Evolutionary conservation across 2,888 invertebrate genomes (phyloP), one percentile per base, ranked within the genome.

Genomic region (Coelopa pilipes): DNA sequence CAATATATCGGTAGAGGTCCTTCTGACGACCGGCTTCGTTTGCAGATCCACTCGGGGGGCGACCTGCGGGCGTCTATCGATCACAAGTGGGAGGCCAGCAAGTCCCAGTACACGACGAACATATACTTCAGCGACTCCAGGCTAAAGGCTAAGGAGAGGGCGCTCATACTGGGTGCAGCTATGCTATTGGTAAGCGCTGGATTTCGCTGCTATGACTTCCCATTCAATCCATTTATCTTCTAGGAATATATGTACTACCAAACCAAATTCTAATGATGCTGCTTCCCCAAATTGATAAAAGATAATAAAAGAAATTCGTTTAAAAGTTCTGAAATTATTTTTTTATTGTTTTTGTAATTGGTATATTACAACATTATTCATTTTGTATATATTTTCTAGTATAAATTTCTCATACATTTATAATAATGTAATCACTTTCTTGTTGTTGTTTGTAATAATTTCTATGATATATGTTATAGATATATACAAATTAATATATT

Each of bases 91-190:
- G 90, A 93, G 82, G 89, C 90, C 70, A 88, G 91, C 47, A 88
- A 92, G 74, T 91, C 91, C 49, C 92, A 91, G 80, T 93, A 96
- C 82, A 92, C 92, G 69, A 91, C 96, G 75, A 92, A 92, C 68
- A 88, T 96, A 57, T 91, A 92, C 67, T 93, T 95, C 82, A 94
- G 96, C 0, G 89, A 91, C 78, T 82, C 89, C 0, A 92, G 93
- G 66, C 89, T 92, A 21, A 92, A 94, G 81, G 91, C 93, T 1
- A 93, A 91, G 80, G 90, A 93, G 72, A 96, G 96, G 83, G 94
- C 95, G 0, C 87, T 95, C 3, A 88, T 96, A 70, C 85, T 97
- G 45, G 96, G 93, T 7, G 92, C 95, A 65, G 91, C 93, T 0
- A 96, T 97, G 88, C 89, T 97, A 74, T 88, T 97, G 91, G 96